Percentiles rank a stretch among this genome's conserved stretches.
These are phyloP conservation scores for Chloropsis cyanopogon DNA, from an alignment of 2,113 vertebrate genomes.

Conservation along the genomic window DNA sequence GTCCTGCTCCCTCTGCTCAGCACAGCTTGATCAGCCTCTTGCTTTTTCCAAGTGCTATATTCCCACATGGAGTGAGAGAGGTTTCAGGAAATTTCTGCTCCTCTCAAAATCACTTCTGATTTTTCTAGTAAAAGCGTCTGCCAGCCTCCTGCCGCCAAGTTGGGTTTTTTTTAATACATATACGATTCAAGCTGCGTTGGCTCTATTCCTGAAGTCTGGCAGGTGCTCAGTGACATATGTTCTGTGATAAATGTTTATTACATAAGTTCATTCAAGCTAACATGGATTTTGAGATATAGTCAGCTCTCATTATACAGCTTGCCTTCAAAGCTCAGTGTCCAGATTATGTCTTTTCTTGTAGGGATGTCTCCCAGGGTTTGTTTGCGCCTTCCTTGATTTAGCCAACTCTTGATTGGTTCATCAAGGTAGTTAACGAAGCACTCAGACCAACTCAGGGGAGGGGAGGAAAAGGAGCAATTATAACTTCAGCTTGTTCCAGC, in stretches of 20 bases:
- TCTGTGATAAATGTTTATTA: conserved; percentile 73
- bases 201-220: conserved; percentile 64
- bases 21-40: not conserved
- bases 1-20: not conserved
- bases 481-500: not conserved
- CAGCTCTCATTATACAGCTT: conserved; percentile 55
- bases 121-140: conserved; percentile 74
- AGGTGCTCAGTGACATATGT: conserved; percentile 70
- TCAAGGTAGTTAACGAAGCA: conserved; percentile 55
- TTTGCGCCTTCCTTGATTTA: conserved; percentile 51
- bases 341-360: conserved; percentile 37
- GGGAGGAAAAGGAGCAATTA: conserved; percentile 54
- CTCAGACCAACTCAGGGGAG: conserved; percentile 16
- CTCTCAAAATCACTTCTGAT: conserved; percentile 69
- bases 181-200: conserved; percentile 67
- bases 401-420: conserved; percentile 37
- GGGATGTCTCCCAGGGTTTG: conserved; percentile 14
- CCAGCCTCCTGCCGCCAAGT: conserved; percentile 64
- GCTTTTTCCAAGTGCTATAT: conserved; percentile 16
- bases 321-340: conserved; percentile 55
- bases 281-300: conserved; percentile 59
- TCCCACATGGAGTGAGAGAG: conserved; percentile 24
- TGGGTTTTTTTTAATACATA: conserved; percentile 41
- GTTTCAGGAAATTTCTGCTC: conserved; percentile 62
- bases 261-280: conserved; percentile 72